phyloP scores from a whole-genome alignment of 2,888 invertebrate species.

The Masnerella sp. region DNA sequence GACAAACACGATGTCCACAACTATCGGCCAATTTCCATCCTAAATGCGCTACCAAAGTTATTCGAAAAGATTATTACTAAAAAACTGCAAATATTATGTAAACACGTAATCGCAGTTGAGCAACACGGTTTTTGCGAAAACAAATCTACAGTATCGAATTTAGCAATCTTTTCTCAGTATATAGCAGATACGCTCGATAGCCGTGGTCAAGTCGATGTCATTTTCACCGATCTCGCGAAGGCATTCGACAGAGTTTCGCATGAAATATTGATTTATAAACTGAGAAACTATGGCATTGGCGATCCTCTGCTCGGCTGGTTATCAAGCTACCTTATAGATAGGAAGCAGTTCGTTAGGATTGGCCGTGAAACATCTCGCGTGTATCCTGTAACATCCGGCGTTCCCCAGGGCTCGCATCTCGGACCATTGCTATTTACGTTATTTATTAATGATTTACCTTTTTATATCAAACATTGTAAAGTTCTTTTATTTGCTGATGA shows the following conservation, averaged over 20 bases:
- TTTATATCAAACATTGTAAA: background rate
- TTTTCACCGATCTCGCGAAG: background rate
- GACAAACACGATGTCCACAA: background rate
- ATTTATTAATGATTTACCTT: background rate
- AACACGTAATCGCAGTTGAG: too few species aligned
- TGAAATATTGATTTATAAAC: background rate
- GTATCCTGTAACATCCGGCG: background rate
- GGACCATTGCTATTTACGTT: background rate
- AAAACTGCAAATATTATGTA: too few species aligned
- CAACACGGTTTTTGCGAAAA: background rate
- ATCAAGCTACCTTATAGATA: conserved; percentile 21
- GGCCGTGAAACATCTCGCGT: background rate
- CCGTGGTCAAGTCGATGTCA: background rate
- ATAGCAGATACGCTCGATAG: background rate
- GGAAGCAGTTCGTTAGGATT: conserved; percentile 10
- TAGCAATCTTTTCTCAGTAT: background rate
- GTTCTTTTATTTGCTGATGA: background rate
- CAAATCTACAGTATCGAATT: background rate
- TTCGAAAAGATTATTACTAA: background rate
- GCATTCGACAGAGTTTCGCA: background rate
- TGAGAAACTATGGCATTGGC: conserved; percentile 12
- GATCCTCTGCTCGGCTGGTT: conserved; percentile 41
- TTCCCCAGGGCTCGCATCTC: background rate
- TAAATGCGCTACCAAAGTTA: background rate
- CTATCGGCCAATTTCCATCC: background rate